Evolutionary conservation across 2,797 vertebrate species (phyloP), one percentile per base, ranked within the genome.

Genomic region (Rallus crepitans): DNA sequence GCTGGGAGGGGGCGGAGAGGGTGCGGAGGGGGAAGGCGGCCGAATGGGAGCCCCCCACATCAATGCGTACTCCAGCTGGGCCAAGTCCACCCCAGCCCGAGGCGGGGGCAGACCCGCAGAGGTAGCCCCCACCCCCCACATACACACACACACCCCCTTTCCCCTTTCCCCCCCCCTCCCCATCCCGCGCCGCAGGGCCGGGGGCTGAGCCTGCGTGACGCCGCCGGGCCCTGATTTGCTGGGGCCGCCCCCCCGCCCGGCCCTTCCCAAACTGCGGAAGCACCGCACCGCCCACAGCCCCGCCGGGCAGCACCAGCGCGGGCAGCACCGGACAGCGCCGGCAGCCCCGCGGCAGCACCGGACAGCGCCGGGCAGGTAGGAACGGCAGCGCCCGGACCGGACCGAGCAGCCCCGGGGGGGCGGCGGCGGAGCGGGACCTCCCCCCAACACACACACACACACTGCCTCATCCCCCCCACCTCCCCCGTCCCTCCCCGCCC

Each of bases 191-290:
- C 89, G 92, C 89, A 95, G 94, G 87, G 92, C 84, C 78, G 93
- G 87, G 92, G 94, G 90, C 94, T 10, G 95, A 94, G 57, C 91
- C 75, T 82, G 37, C 9, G 91, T 93, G 95, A 91, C 95, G 95
- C 95, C 79, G 57, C 79, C 86, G 37, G 78, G 70, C 48, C 31
- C 61, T 85, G 78, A 94, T 96, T 96, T 63, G 93, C 82, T 84
- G 86, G 78, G 42, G 35, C 91, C 91, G 70, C 40, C 86, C 91
- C 40, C 86, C 91, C 78, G 78, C 56, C 79, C 91, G 66, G 76
- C 82, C 95, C 93, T 70, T 57, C 93, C 95, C 95, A 95, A 69
- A 93, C 93, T 96, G 95, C 91, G 89, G 95, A 89, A 92, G 86
- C 88, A 14, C 40, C 73, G 50, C 75, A 4, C 84, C 84, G 48